Base-by-base conservation (phyloP, 2,113 vertebrate species). In the Corapipo altera region DNA sequence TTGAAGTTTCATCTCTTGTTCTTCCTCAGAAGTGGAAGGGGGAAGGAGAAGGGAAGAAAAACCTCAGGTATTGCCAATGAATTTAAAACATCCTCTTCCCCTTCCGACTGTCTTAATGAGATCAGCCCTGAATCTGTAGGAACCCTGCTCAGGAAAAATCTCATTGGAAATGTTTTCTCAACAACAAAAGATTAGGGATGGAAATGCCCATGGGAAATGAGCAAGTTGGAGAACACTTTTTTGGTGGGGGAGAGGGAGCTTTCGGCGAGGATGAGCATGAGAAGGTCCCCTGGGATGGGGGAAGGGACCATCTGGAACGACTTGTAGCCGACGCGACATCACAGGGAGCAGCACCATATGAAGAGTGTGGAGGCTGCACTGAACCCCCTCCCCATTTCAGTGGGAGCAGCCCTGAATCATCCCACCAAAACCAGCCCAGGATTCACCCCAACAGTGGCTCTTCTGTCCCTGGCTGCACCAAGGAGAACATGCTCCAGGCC, bases 281-380 rank as follows among this genome's bases (percentile, higher is more conserved):
- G 76, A 30, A 89, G 46, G 15, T 65, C 73, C 81, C 18, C 0
- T 10, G 65, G 72, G 65, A 37, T 39, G 76, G 75, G 32, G 72
- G 72, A 91, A 94, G 27, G 76, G 30, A 46, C 76, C 72, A 39
- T 48, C 90, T 89, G 95, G 90, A 91, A 26, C 12, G 9, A n/a
- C 54, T 79, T 26, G 54, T 12, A 14, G 22, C 43, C 0, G 0
- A 21, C 5, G 27, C 22, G 8, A 17, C 20, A 1, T 18, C 5
- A 0, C 0, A 0, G 23, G 28, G 52, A 79, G 43, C 75, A 4
- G 93, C 43, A 44, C 8, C 48, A 49, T 62, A 39, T 11, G 76
- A 85, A 30, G 23, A 0, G 0, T 2, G 28, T 2, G 26, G 41
- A 33, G 46, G 33, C n/a, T 37, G 65, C 16, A 1, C 24, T 0